These are phyloP conservation scores for Drosophila quadrilineata DNA, from an alignment of 1,140 invertebrate genomes.

Conservation along the genomic window DNA sequence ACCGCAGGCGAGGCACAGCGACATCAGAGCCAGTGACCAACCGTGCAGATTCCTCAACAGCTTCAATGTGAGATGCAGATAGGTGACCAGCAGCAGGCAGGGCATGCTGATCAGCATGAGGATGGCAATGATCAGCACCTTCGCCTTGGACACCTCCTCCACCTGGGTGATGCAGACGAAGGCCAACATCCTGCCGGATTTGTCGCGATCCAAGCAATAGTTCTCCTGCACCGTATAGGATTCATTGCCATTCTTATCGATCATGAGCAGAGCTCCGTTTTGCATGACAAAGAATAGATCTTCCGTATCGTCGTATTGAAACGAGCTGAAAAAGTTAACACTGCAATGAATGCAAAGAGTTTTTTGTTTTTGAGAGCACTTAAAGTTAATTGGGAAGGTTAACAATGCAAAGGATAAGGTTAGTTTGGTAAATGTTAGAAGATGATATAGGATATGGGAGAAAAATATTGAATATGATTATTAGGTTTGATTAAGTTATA, in stretches of 20 bases:
- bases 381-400: conserved; percentile 7
- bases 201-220: conserved; percentile 75
- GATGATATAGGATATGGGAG: too few relatives aligned
- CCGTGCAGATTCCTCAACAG: conserved; percentile 65
- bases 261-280: conserved; percentile 67
- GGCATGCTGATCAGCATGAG: conserved; percentile 76
- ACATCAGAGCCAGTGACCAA: conserved; percentile 67
- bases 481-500: too few relatives aligned
- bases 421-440: too few relatives aligned
- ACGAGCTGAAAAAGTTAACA: conserved; percentile 59
- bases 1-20: conserved; percentile 65
- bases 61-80: conserved; percentile 60
- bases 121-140: conserved; percentile 59
- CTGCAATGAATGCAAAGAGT: conserved; percentile 36
- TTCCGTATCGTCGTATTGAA: conserved; percentile 63
- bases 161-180: conserved; percentile 73
- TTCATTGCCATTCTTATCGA: conserved; percentile 67
- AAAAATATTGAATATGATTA: too few relatives aligned
- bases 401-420: too few relatives aligned
- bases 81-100: conserved; percentile 65
- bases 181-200: conserved; percentile 62
- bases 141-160: conserved; percentile 50
- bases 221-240: conserved; percentile 60
- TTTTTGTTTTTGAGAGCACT: conserved; percentile 26
- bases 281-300: conserved; percentile 68